These are phyloP conservation scores for Martes martes DNA, from an alignment of 2,113 vertebrate genomes.

Conservation along the genomic window DNA sequence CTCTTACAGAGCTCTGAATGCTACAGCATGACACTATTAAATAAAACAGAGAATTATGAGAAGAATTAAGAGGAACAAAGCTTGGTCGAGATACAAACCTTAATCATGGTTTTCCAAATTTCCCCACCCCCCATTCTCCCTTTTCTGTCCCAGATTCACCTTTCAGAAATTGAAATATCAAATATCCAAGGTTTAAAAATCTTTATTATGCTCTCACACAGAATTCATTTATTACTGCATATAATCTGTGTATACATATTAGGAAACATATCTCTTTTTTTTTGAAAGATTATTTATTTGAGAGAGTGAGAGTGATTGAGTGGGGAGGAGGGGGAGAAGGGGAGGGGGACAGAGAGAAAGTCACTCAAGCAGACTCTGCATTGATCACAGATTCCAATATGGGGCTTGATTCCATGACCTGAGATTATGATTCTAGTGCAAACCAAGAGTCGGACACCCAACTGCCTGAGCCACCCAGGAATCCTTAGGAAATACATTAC, in stretches of 20 bases:
- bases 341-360: not conserved
- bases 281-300: not conserved
- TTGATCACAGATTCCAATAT: not conserved
- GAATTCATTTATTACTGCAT: not conserved
- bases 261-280: not conserved
- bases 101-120: not conserved
- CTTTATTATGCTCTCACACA: not conserved
- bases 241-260: not conserved
- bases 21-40: not conserved
- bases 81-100: not conserved
- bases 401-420: not conserved
- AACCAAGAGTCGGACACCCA: not conserved
- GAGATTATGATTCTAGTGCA: not conserved
- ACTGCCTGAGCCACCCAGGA: not conserved
- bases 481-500: not conserved
- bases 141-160: not conserved
- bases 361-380: not conserved
- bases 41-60: not conserved
- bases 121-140: not conserved
- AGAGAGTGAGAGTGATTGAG: not conserved
- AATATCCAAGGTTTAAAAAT: not conserved
- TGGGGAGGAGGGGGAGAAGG: not conserved
- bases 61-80: not conserved
- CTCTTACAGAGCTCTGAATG: not conserved
- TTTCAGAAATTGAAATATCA: not conserved